Evolutionary conservation across 2,113 vertebrate species (phyloP), one percentile per base, ranked within the genome.

Genomic region (Peromyscus leucopus): DNA sequence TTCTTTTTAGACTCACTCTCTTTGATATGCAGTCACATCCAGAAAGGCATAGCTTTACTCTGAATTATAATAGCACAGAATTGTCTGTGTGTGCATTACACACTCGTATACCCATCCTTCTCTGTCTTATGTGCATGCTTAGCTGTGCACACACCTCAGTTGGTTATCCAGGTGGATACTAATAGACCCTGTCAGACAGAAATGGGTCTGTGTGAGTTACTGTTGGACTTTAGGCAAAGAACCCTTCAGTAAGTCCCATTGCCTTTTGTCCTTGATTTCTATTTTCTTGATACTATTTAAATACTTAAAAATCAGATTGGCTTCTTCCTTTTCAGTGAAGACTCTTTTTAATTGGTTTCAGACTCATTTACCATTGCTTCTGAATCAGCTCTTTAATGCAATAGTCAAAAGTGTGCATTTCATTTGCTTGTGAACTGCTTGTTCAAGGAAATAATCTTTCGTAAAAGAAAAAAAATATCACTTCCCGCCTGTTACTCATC

Each of bases 311-410:
- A 67, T 93, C 72, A 89, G 67, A 63, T 63, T 36, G 7, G 48
- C 59, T 86, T 92, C 55, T 72, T 95, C 22, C 13, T 26, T 96
- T 88, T 90, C 57, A 89, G 74, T 46, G 92, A 91, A 91, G 75
- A 78, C 88, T 84, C 26, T 76, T 92, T 90, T 76, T 46, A 84
- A 95, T 91, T 94, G 65, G 46, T 78, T 94, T 95, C 19, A 21
- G 89, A 86, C 19, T 96, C 72, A 85, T 90, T 95, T 72, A 84
- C 39, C 57, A 57, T 89, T 89, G 90, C 59, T 88, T 96, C 46
- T 78, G 72, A 96, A 89, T 96, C 89, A 97, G 86, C 55, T 94
- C 36, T 87, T 90, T 88, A 93, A 79, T 65, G 46, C 46, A 79
- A 51, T 9, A 82, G 79, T 90, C 61, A 46, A 83, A 89, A 85